phyloP scores from a whole-genome alignment of 2,888 invertebrate genomes.

The Tetragonula carbonaria region DNA sequence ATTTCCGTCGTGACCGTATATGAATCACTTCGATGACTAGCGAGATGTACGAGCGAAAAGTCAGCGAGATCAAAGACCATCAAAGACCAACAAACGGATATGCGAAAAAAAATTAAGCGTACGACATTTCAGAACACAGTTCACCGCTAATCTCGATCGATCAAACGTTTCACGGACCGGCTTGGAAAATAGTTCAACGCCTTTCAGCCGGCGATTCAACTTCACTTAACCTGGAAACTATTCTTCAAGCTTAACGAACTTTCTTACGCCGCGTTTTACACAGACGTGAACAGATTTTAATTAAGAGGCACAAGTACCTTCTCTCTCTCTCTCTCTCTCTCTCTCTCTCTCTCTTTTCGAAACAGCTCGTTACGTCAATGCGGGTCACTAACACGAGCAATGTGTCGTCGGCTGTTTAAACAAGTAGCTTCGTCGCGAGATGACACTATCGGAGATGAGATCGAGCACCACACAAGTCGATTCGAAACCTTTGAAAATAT shows the following conservation, averaged over 20 bases:
- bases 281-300: constrained; percentile 50
- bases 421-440: neutral
- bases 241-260: constrained; percentile 40
- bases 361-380: constrained; percentile 49
- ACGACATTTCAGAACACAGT: neutral
- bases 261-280: constrained; percentile 52
- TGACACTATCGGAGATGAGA: no score
- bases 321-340: constrained; percentile 2
- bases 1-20: neutral
- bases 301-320: constrained; percentile 39
- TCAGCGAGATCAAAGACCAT: neutral
- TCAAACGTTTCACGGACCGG: neutral
- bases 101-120: neutral
- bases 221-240: constrained; percentile 56
- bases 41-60: neutral
- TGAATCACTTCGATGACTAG: neutral
- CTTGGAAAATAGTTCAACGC: constrained; percentile 9
- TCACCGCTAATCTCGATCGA: neutral
- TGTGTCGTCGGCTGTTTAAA: constrained; percentile 43
- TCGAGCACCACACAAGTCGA: no score
- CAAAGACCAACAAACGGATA: neutral
- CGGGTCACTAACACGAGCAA: constrained; percentile 55
- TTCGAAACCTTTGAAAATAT: no score
- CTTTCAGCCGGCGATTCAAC: constrained; percentile 16
- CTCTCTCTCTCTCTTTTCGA: constrained; percentile 4